These are phyloP conservation scores for Anguilla megastoma DNA, from an alignment of 2,797 vertebrate genomes.

Conservation along the genomic window DNA sequence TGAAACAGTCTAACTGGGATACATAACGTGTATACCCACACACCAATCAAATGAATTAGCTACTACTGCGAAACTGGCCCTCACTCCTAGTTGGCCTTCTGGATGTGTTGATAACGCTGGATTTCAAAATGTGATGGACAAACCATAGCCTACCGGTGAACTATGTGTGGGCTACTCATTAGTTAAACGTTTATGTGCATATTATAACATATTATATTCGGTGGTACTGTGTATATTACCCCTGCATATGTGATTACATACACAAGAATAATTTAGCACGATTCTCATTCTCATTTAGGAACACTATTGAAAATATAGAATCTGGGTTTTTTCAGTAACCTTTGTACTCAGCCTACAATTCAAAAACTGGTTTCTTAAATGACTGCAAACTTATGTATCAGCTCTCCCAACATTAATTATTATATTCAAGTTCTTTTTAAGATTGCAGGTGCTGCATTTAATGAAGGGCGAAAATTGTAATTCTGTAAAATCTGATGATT, in stretches of 20 bases:
- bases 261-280: not conserved
- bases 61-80: not conserved
- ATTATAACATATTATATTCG: not conserved
- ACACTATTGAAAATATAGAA: not conserved
- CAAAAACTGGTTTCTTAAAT: not conserved
- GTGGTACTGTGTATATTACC: not conserved
- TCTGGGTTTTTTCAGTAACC: not conserved
- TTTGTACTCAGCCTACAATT: not conserved
- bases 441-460: not conserved
- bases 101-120: not conserved
- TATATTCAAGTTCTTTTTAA: not conserved
- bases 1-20: slow-evolving; percentile 5
- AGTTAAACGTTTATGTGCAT: not conserved
- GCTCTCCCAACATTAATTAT: not conserved
- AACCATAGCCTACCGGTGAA: not conserved
- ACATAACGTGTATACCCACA: not conserved
- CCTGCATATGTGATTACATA: not conserved
- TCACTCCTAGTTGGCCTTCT: not conserved
- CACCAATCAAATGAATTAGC: slow-evolving; percentile 2
- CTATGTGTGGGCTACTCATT: not conserved
- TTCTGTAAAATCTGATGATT: not conserved
- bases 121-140: not conserved
- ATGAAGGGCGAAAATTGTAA: not conserved
- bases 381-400: not conserved
- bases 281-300: not conserved